These are phyloP conservation scores for Spilosoma lubricipeda DNA, from an alignment of 2,888 invertebrate species.

Conservation along the genomic window DNA sequence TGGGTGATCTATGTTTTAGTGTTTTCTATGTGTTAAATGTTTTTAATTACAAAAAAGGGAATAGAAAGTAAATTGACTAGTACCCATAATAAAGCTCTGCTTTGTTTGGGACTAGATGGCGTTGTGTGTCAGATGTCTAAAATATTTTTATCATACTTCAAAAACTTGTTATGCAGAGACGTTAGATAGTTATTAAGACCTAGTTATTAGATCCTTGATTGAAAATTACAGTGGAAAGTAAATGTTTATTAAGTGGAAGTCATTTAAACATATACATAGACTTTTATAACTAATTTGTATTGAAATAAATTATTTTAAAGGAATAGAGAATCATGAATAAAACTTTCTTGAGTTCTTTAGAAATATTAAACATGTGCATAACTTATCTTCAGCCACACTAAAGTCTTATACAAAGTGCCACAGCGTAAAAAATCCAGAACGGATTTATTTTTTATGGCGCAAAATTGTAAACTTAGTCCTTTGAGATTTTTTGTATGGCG, in stretches of 20 bases:
- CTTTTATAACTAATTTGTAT: neutral
- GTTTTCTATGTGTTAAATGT: too few species aligned
- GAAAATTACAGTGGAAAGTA: neutral
- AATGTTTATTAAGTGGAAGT: neutral
- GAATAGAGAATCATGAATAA: neutral
- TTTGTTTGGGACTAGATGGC: too few species aligned
- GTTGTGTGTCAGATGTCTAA: too few species aligned
- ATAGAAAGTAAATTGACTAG: too few species aligned
- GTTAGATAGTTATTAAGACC: neutral
- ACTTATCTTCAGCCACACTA: conserved; percentile 16
- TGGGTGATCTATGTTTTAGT: too few species aligned
- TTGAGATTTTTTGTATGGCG: conserved; percentile 39
- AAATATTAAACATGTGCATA: conserved; percentile 11
- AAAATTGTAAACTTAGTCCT: conserved; percentile 46
- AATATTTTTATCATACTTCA: too few species aligned
- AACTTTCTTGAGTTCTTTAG: neutral
- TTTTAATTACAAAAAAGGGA: too few species aligned
- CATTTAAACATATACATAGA: neutral
- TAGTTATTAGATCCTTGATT: neutral
- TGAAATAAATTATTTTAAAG: neutral
- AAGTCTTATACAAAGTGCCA: conserved; percentile 24
- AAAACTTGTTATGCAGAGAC: neutral
- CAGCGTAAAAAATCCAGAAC: conserved; percentile 30
- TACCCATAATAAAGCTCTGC: too few species aligned
- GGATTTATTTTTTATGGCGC: conserved; percentile 43